These are phyloP conservation scores for Pelecanoides urinatrix DNA, from an alignment of 2,113 vertebrate species.

Conservation along the genomic window DNA sequence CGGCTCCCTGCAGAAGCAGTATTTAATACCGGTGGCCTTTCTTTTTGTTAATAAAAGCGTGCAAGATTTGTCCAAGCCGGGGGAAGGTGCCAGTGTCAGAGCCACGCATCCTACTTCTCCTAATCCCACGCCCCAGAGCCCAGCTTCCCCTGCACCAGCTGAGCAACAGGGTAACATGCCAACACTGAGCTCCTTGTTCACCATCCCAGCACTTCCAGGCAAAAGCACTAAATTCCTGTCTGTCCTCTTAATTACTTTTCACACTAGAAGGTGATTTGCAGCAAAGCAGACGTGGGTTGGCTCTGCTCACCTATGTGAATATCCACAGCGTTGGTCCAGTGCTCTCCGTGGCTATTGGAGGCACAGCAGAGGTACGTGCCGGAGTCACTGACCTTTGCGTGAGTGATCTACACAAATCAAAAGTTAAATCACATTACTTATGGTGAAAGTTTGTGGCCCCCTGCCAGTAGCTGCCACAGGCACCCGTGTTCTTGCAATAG, in stretches of 20 bases:
- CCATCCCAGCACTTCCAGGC: accelerated
- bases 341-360: slow-evolving; percentile 76
- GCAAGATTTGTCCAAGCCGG: not conserved
- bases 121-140: not conserved
- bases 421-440: not conserved
- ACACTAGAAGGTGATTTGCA: not conserved
- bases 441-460: not conserved
- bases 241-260: not conserved
- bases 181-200: not conserved
- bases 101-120: not conserved
- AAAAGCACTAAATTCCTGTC: not conserved
- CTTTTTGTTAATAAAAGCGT: not conserved
- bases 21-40: not conserved
- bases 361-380: slow-evolving; percentile 84
- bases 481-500: not conserved
- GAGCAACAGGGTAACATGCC: not conserved
- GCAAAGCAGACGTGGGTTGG: not conserved
- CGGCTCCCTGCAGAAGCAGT: not conserved
- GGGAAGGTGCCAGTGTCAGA: not conserved
- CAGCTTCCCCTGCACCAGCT: not conserved
- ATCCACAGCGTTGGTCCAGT: slow-evolving; percentile 79
- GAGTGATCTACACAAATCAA: slow-evolving; percentile 26
- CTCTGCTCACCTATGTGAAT: slow-evolving; percentile 73
- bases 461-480: not conserved
- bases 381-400: not conserved